Evolutionary conservation across 2,888 invertebrate genomes (phyloP).

Genomic region (Epinotia nisella): DNA sequence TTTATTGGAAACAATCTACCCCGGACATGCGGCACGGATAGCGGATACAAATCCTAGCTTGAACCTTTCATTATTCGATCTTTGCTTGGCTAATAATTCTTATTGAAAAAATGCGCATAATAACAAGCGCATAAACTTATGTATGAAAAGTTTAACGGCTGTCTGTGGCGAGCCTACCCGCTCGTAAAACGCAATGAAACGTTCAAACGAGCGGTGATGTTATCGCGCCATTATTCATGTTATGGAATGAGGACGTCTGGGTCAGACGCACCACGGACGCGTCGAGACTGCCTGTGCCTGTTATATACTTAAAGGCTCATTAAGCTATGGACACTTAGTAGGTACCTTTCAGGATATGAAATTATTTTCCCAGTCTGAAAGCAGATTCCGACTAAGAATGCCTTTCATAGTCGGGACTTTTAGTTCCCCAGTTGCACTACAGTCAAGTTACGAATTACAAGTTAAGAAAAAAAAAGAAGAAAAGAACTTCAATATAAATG

Average conservation of each 20-base stretch:
- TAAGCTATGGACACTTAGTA: not conserved
- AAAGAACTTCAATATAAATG: too few relatives aligned
- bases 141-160: conserved; percentile 28
- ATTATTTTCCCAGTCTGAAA: not conserved
- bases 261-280: conserved; percentile 47
- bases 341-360: not conserved
- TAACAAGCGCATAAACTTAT: not conserved
- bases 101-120: conserved; percentile 3
- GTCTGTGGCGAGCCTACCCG: conserved; percentile 53
- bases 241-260: conserved; percentile 66
- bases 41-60: too few relatives aligned
- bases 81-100: not conserved
- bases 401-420: not conserved
- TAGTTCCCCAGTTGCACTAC: not conserved
- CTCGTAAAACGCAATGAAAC: conserved; percentile 59
- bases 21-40: too few relatives aligned
- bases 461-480: too few relatives aligned
- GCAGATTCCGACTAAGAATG: not conserved
- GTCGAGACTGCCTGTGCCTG: conserved; percentile 16
- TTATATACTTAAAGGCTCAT: conserved; percentile 13
- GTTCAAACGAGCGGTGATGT: conserved; percentile 53
- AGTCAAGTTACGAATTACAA: too few relatives aligned
- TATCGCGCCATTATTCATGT: conserved; percentile 65
- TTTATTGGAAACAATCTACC: too few relatives aligned
- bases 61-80: too few relatives aligned